Evolutionary conservation across 2,113 vertebrate genomes (phyloP).

Genomic region (Pardalotus punctatus): DNA sequence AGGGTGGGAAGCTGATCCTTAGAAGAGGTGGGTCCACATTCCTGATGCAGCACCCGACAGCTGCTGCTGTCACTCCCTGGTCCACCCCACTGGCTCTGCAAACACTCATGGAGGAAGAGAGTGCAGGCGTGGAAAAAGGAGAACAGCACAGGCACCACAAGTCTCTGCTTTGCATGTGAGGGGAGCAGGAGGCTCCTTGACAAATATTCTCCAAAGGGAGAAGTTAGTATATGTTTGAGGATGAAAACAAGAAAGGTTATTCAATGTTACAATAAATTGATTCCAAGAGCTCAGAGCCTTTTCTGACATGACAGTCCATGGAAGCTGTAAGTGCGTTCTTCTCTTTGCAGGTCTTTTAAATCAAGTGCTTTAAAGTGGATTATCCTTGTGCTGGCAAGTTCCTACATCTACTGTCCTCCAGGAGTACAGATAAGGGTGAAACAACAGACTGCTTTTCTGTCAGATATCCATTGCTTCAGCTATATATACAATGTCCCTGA

Average conservation of each 20-base stretch:
- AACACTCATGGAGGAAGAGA: background rate
- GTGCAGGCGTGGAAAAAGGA: background rate
- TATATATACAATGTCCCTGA: background rate
- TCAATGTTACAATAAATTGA: background rate
- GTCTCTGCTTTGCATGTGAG: background rate
- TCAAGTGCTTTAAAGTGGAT: background rate
- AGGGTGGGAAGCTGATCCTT: conserved; percentile 41
- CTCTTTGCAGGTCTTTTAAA: background rate
- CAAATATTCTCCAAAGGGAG: background rate
- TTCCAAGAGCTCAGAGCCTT: background rate
- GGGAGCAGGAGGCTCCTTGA: background rate
- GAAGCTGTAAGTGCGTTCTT: background rate
- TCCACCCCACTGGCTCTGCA: conserved; percentile 37
- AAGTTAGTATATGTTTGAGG: background rate
- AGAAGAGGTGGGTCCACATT: conserved; percentile 68
- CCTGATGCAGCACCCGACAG: conserved; percentile 47
- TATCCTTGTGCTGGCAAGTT: background rate
- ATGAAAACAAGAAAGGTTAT: background rate
- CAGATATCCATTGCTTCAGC: background rate
- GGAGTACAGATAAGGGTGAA: background rate
- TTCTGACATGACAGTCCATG: background rate
- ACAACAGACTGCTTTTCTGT: background rate
- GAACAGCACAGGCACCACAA: background rate
- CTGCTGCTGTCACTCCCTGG: conserved; percentile 81
- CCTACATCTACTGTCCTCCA: background rate